Evolutionary conservation across 2,797 vertebrate species (phyloP).

Genomic region (Mus minutoides): DNA sequence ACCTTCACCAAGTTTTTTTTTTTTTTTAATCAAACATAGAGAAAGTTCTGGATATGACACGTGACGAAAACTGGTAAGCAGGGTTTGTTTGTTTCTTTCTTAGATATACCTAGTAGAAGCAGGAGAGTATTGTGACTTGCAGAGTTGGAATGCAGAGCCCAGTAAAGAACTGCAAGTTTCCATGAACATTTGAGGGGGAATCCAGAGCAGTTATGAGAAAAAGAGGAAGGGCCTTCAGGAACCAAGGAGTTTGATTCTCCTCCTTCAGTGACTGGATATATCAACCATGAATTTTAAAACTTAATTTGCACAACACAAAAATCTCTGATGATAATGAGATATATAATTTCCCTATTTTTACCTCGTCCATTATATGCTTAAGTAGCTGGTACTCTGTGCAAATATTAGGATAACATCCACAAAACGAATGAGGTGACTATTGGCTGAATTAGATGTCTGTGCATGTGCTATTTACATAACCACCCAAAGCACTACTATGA

Average conservation of each 20-base stretch:
- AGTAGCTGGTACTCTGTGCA: background rate
- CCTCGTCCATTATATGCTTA: background rate
- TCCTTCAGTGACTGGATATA: background rate
- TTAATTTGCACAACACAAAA: conserved; percentile 28
- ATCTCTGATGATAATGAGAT: background rate
- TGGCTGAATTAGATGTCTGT: conserved; percentile 90
- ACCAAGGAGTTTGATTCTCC: background rate
- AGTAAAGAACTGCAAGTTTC: background rate
- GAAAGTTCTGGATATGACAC: background rate
- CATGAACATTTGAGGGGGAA: background rate
- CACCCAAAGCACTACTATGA: conserved; percentile 88
- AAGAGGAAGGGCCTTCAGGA: background rate
- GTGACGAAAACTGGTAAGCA: background rate
- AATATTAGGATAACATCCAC: background rate
- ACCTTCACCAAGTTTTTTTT: background rate
- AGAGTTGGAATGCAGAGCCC: conserved; percentile 1
- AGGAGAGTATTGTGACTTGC: background rate
- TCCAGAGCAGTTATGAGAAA: background rate
- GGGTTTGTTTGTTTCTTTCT: background rate
- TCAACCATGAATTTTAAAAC: background rate
- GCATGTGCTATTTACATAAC: conserved; percentile 91
- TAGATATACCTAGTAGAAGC: background rate
- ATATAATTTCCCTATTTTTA: background rate
- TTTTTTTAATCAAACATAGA: background rate
- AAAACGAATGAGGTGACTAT: conserved; percentile 67